Evolutionary conservation across 2,113 vertebrate species (phyloP).

Genomic region (Phrynosoma platyrhinos): DNA sequence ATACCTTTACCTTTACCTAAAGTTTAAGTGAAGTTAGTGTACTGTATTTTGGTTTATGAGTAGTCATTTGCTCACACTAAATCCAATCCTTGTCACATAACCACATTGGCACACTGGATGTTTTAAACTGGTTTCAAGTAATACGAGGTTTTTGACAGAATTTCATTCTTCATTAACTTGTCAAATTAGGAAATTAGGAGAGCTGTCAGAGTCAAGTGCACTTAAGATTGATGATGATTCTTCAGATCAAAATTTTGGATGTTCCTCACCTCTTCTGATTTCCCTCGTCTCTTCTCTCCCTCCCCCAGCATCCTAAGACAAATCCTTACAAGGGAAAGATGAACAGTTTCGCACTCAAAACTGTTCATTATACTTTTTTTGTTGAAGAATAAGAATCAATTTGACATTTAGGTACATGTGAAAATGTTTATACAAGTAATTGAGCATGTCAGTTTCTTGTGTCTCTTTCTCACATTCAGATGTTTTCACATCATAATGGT

Average conservation of each 20-base stretch:
- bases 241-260: slow-evolving; percentile 44
- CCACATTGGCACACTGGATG: background rate
- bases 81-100: background rate
- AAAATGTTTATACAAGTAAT: slow-evolving; percentile 55
- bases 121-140: background rate
- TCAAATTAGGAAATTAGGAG: slow-evolving; percentile 58
- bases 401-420: slow-evolving; percentile 31
- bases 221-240: slow-evolving; percentile 46
- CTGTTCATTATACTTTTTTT: slow-evolving; percentile 48
- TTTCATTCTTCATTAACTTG: slow-evolving; percentile 48
- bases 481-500: slow-evolving; percentile 59
- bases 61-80: background rate
- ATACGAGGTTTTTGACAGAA: accelerated
- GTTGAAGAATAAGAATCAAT: slow-evolving; percentile 32
- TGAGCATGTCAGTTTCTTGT: slow-evolving; percentile 57
- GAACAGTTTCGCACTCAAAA: slow-evolving; percentile 55
- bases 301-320: slow-evolving; percentile 47
- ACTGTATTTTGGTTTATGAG: background rate
- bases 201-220: slow-evolving; percentile 49
- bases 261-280: slow-evolving; percentile 52
- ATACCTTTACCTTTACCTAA: too few species aligned
- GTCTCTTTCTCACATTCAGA: slow-evolving; percentile 52
- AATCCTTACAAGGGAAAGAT: slow-evolving; percentile 65
- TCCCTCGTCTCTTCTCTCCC: slow-evolving; percentile 30
- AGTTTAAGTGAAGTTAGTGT: background rate